Conservation (phyloP, 2,888 invertebrate species). For the Geophilus truncorum region DNA sequence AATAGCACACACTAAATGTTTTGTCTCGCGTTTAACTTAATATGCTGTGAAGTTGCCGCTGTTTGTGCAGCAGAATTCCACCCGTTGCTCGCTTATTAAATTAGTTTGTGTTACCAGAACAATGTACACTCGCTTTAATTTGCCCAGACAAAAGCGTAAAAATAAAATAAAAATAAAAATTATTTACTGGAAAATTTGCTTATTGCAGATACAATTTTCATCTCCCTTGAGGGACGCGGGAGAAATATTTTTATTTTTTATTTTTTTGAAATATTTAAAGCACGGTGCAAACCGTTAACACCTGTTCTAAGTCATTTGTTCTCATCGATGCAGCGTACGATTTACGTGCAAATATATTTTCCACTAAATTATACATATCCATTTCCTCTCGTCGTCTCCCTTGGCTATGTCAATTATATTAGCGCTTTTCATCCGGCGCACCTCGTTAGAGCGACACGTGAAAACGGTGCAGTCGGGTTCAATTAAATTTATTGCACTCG, state of each 20-base stretch:
- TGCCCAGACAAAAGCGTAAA: neutral
- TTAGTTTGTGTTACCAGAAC: neutral
- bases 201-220: neutral
- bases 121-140: neutral
- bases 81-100: neutral
- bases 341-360: conserved; percentile 22
- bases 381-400: conserved; percentile 6
- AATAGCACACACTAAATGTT: neutral
- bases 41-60: conserved; percentile 22
- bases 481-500: conserved; percentile 12
- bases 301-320: neutral
- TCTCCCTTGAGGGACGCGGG: no score
- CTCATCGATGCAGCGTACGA: neutral
- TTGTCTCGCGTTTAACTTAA: neutral
- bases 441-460: neutral
- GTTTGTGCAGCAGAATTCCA: neutral
- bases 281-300: neutral
- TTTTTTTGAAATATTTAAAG: no score
- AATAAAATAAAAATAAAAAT: neutral
- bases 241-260: neutral
- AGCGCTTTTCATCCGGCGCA: neutral
- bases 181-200: neutral
- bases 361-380: conserved; percentile 12
- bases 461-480: neutral
- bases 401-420: conserved; percentile 21